Conservation (phyloP, 2,113 vertebrate genomes). For the Pao palembangensis region DNA sequence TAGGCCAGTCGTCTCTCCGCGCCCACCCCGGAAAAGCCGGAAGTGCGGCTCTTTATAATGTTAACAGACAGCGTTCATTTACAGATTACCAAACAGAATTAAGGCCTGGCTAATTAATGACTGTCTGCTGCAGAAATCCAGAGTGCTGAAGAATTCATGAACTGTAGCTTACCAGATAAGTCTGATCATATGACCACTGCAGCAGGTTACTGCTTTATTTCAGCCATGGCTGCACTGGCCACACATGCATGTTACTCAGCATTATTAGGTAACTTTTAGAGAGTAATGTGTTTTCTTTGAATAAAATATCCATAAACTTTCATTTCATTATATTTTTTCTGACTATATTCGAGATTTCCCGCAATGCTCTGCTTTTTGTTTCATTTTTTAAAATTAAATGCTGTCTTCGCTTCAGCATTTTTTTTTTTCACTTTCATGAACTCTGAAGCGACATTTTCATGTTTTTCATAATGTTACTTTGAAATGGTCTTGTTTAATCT, state of each 20-base stretch:
- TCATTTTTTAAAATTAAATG: not conserved
- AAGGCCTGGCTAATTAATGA: constrained; percentile 33
- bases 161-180: constrained; percentile 19
- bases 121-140: constrained; percentile 30
- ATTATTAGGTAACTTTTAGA: no score
- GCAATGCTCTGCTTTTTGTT: no score
- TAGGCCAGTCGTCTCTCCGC: constrained; percentile 42
- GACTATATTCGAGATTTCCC: not conserved
- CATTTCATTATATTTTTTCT: no score
- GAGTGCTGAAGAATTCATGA: constrained; percentile 1
- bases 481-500: not conserved
- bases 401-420: no score
- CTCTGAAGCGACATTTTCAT: not conserved
- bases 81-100: constrained; percentile 48
- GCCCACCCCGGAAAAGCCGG: constrained; percentile 54
- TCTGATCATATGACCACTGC: constrained; percentile 28
- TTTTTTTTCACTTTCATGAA: no score
- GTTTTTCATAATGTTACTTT: not conserved
- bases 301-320: no score
- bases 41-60: constrained; percentile 57
- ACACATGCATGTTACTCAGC: not conserved
- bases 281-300: no score
- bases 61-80: constrained; percentile 53
- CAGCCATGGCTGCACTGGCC: not conserved
- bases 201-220: not conserved